Evolutionary conservation across 1,140 invertebrate genomes (phyloP), one percentile per base, ranked within the genome.

Genomic region (Heliconius congener): DNA sequence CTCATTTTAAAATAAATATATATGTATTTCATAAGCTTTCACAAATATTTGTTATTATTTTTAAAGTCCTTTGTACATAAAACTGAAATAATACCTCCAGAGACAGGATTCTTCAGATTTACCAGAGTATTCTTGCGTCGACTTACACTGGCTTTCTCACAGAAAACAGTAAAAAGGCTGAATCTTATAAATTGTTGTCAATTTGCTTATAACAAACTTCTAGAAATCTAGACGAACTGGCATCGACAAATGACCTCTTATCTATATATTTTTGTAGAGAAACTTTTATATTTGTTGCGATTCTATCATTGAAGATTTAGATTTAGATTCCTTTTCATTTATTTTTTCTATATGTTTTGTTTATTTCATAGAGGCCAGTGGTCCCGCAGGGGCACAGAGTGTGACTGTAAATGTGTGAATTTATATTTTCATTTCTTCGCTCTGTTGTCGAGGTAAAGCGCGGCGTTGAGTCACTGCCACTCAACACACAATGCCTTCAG

Each of bases 231-330:
- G 71, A 80, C 71, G 75, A 39, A 73, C 70, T 75, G 79, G 74
- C 71, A 60, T 73, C 74, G 74, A 77, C 79, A 77, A 80, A 80
- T 77, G 74, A 73, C 75, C 42, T 6, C 6, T 30, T 34, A 34
- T 6, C 34, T 71, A 71, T 76, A 77, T 39, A 76, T 76, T 80
- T 80, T 76, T 80, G 52, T 73, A 72, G 46, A 34, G 39, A 80
- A 76, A 80, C 60, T 80, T 80, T 76, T 80, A 80, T 76, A 50
- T 80, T 57, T 70, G 50, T 75, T 76, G 70, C 74, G 74, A 79
- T 30, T 3, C 34, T 19, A 23, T 19, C 30, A 74, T 80, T 76
- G 74, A 60, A 75, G 74, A 27, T 76, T 76, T 80, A 8, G 6
- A 37, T 37, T 37, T 37, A 34, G 34, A 6, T 34, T 34, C 6